These are phyloP conservation scores for Pharmacophagus antenor DNA, from an alignment of 2,888 invertebrate species.

Conservation along the genomic window DNA sequence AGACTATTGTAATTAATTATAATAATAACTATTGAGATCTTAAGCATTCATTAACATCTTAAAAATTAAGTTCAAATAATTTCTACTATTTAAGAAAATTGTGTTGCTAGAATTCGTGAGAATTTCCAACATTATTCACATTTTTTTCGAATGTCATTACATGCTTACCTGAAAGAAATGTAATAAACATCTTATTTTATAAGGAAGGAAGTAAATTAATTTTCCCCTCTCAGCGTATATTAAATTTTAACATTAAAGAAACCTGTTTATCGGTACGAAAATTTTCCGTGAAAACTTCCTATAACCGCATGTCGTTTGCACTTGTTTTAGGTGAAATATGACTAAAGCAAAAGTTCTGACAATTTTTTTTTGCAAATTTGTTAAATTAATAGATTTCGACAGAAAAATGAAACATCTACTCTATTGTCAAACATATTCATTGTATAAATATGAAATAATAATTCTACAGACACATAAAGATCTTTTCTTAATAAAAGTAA, in stretches of 20 bases:
- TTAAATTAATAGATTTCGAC: slow-evolving; percentile 67
- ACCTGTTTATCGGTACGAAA: slow-evolving; percentile 18
- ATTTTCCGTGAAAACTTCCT: slow-evolving; percentile 23
- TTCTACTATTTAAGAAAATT: too few species aligned
- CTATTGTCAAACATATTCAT: neutral
- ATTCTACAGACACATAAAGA: too few species aligned
- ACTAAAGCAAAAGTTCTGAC: slow-evolving; percentile 57
- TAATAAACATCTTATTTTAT: neutral
- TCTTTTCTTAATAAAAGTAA: too few species aligned
- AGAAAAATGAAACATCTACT: neutral
- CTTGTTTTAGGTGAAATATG: slow-evolving; percentile 71
- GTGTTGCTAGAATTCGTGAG: too few species aligned
- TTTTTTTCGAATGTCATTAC: too few species aligned
- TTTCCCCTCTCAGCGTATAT: neutral
- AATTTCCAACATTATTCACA: too few species aligned
- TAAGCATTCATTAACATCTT: too few species aligned
- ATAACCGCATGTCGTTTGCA: slow-evolving; percentile 64
- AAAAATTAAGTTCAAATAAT: too few species aligned
- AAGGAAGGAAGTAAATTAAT: slow-evolving; percentile 8
- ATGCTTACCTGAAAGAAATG: neutral
- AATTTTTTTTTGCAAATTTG: slow-evolving; percentile 74
- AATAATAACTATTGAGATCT: too few species aligned
- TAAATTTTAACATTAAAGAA: slow-evolving; percentile 11
- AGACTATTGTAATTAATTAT: too few species aligned
- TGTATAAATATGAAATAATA: neutral